Base-by-base conservation (phyloP, 1,140 invertebrate species). In the Drosophila guanche region DNA sequence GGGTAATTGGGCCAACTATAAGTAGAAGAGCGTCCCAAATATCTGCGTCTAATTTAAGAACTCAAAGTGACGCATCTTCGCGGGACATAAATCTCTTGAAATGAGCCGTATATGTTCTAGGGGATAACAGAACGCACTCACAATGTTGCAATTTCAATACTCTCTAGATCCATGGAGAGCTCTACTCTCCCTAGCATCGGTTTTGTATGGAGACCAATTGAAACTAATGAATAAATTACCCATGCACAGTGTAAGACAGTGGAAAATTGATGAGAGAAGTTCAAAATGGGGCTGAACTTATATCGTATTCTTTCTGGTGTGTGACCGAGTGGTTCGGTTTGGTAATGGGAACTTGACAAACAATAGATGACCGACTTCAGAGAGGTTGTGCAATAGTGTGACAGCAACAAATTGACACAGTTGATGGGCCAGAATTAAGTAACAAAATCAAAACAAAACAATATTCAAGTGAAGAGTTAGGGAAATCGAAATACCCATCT, bases 171-270 rank as follows among this genome's bases (percentile, higher is more conserved):
- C 45, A 54, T 63, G 33, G 4, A 12, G 33, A 37, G 33, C 10
- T 37, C 33, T 4, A 10, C 10, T 37, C 33, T 4, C 10, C 33
- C 10, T 37, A 10, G 33, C 66, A 68, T 55, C 42, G 22, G 27
- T 67, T 51, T 51, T 22, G 53, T 16, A 53, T 67, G 6, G 37
- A 42, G 40, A 14, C 2, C 52, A 76, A 84, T 84, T 84, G 58
- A 79, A 57, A 54, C 56, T 65, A 76, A 84, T 84, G 79, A 84
- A 84, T 78, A 84, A 84, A 79, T 84, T 76, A 76, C 60, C 43
- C 37, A 55, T 48, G 41, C 56, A 57, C 56, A 57, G 25, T 57
- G 55, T 16, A 74, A 60, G 45, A 54, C 56, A 53, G 42, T 61
- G 33, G 33, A 29, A 37, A 75, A 71, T 69, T 76, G 62, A 62